Evolutionary conservation across 2,113 vertebrate species (phyloP).

Genomic region (Cyrtonyx montezumae): DNA sequence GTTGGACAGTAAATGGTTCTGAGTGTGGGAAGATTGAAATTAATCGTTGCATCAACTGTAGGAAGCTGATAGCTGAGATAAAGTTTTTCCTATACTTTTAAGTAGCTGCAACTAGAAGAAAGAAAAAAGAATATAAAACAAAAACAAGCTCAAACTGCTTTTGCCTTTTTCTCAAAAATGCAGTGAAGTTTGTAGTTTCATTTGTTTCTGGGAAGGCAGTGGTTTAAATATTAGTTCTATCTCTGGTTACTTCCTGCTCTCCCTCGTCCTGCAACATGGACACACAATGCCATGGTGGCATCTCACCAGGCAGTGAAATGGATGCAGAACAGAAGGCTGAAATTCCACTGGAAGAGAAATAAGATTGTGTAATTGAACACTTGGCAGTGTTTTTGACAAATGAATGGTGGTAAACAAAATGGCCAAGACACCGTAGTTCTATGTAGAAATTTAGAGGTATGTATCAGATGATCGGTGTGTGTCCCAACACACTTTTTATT

Average conservation of each 20-base stretch:
- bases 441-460: neutral
- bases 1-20: neutral
- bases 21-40: rapidly evolving
- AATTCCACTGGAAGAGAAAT: neutral
- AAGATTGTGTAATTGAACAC: neutral
- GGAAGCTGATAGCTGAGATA: neutral
- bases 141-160: neutral
- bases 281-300: rapidly evolving
- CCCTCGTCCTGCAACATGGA: neutral
- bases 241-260: neutral
- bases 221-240: neutral
- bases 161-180: neutral
- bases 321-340: neutral
- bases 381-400: neutral
- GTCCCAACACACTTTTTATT: neutral
- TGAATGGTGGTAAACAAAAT: neutral
- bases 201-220: neutral
- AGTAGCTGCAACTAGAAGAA: neutral
- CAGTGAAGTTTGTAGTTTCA: neutral
- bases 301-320: neutral
- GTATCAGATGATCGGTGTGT: rapidly evolving
- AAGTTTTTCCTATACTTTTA: neutral
- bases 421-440: neutral
- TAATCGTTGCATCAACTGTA: neutral
- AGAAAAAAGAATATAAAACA: neutral